Evolutionary conservation across 2,888 invertebrate genomes (phyloP).

Genomic region (Morpho achilles): DNA sequence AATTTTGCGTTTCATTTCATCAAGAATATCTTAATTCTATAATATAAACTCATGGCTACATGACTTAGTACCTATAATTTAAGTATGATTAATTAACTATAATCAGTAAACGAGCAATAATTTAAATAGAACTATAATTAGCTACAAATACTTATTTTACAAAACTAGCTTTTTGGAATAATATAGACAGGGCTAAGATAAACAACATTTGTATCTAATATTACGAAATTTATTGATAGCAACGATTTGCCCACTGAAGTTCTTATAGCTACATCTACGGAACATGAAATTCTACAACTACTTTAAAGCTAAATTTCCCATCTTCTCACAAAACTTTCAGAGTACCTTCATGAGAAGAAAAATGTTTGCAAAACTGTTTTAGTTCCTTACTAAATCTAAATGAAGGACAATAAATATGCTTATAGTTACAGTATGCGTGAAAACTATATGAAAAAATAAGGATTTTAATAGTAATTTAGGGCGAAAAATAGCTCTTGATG

Average conservation of each 20-base stretch:
- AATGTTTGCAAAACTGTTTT: conserved; percentile 79
- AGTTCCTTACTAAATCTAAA: conserved; percentile 58
- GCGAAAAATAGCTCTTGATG: conserved; percentile 45
- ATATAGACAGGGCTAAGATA: conserved; percentile 47
- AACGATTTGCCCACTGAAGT: conserved; percentile 51
- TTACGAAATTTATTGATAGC: conserved; percentile 46
- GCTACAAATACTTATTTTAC: conserved; percentile 53
- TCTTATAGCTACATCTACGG: conserved; percentile 69
- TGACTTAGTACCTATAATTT: too few relatives aligned
- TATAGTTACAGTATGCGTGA: conserved; percentile 45
- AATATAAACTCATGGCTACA: conserved; percentile 34
- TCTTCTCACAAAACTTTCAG: conserved; percentile 75
- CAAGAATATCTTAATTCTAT: conserved; percentile 40
- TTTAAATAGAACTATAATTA: conserved; percentile 40
- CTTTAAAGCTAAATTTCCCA: conserved; percentile 69
- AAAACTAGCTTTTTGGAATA: conserved; percentile 56
- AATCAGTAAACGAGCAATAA: conserved; percentile 42
- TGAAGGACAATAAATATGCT: conserved; percentile 46
- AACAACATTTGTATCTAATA: conserved; percentile 38
- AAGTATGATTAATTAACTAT: conserved; percentile 23
- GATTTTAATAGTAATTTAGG: conserved; percentile 48
- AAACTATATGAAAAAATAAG: conserved; percentile 59
- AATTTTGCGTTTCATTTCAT: background rate
- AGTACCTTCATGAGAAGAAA: conserved; percentile 76
- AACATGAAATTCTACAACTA: conserved; percentile 66